Evolutionary conservation across 1,140 invertebrate species (phyloP).

Genomic region (Penaeus vannamei): DNA sequence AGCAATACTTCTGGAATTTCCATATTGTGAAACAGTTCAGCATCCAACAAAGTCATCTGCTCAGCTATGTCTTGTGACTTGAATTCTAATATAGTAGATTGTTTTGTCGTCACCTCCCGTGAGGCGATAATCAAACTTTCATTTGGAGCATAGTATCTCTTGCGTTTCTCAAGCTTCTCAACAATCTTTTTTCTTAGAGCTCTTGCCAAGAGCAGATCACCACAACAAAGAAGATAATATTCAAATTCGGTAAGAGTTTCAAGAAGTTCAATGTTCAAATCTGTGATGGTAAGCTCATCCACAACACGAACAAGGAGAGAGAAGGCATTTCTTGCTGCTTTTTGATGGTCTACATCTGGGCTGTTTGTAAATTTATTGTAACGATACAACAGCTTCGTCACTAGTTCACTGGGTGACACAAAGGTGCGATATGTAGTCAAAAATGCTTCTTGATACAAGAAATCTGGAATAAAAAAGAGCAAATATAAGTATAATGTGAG

Average conservation of each 20-base stretch:
- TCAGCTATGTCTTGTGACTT: constrained; percentile 94
- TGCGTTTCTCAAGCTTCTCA: constrained; percentile 86
- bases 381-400: constrained; percentile 89
- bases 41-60: constrained; percentile 98
- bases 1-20: constrained; percentile 97
- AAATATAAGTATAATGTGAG: background rate
- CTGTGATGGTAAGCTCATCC: constrained; percentile 88
- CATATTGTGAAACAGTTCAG: constrained; percentile 95
- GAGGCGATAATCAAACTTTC: constrained; percentile 32
- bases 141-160: constrained; percentile 72
- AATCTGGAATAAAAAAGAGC: constrained; percentile 77
- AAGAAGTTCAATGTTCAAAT: constrained; percentile 74
- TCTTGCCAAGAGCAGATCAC: constrained; percentile 90
- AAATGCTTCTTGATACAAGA: constrained; percentile 96
- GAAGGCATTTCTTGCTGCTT: constrained; percentile 88
- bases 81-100: constrained; percentile 85
- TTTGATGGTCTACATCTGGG: constrained; percentile 80
- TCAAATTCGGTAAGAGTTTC: constrained; percentile 85
- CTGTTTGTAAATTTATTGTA: constrained; percentile 85
- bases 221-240: constrained; percentile 87
- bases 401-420: constrained; percentile 87
- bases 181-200: constrained; percentile 90
- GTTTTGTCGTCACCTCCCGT: constrained; percentile 11
- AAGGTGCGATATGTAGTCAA: constrained; percentile 97
- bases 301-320: constrained; percentile 92